A percentile compares a stretch with the other conserved stretches of the same genome.
Evolutionary conservation across 2,797 vertebrate genomes (phyloP).

Genomic region (Neomorphus geoffroyi): DNA sequence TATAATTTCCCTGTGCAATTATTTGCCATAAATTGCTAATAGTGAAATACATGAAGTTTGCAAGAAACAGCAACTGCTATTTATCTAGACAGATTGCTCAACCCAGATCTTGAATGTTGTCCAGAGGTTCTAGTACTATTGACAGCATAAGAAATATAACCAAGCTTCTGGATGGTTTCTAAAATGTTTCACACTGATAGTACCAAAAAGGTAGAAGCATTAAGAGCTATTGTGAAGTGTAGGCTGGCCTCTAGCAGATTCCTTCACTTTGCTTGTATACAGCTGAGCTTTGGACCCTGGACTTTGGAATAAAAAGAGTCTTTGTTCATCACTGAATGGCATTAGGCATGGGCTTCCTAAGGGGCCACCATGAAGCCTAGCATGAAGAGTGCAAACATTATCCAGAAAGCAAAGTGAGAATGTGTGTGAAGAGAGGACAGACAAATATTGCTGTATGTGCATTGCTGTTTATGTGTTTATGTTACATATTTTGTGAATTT

Average conservation of each 20-base stretch:
- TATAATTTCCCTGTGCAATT: slow-evolving; percentile 83
- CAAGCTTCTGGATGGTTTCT: slow-evolving; percentile 46
- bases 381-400: slow-evolving; percentile 81
- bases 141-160: slow-evolving; percentile 55
- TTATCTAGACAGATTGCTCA: slow-evolving; percentile 61
- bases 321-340: slow-evolving; percentile 90
- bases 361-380: slow-evolving; percentile 87
- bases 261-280: slow-evolving; percentile 80
- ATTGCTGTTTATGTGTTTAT: background rate
- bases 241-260: slow-evolving; percentile 78
- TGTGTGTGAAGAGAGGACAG: slow-evolving; percentile 56
- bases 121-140: slow-evolving; percentile 35
- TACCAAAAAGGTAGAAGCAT: slow-evolving; percentile 69
- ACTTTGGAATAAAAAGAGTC: slow-evolving; percentile 84
- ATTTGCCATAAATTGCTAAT: slow-evolving; percentile 81
- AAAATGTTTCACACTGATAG: slow-evolving; percentile 65
- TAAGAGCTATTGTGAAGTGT: slow-evolving; percentile 65
- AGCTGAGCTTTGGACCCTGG: slow-evolving; percentile 84
- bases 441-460: slow-evolving; percentile 37
- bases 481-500: background rate
- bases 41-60: slow-evolving; percentile 74
- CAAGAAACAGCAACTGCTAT: slow-evolving; percentile 73
- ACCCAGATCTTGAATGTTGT: slow-evolving; percentile 51
- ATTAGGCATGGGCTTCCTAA: slow-evolving; percentile 92
- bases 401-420: slow-evolving; percentile 76